These are phyloP conservation scores for Pseudolaguvia tuberculata DNA, from an alignment of 2,113 vertebrate species.

Conservation along the genomic window DNA sequence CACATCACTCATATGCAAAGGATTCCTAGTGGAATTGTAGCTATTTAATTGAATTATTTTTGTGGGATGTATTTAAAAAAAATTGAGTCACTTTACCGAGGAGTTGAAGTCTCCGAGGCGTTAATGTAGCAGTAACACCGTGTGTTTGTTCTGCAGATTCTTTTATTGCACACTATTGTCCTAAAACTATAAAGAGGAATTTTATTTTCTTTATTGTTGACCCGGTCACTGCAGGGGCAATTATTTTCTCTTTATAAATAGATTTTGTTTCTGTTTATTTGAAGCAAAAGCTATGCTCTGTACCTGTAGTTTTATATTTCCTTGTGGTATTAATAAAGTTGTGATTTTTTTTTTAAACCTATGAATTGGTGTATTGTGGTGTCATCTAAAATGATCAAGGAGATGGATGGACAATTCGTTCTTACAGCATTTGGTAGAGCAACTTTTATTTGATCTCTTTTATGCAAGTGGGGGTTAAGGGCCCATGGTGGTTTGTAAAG, in stretches of 20 bases:
- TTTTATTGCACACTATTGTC: constrained; percentile 88
- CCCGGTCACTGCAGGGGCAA: constrained; percentile 79
- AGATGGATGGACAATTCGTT: not conserved
- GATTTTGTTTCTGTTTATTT: constrained; percentile 89
- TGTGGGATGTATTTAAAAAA: constrained; percentile 46
- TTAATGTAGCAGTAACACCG: constrained; percentile 97
- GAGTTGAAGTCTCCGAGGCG: constrained; percentile 75
- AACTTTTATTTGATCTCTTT: no score
- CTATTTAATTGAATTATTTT: not conserved
- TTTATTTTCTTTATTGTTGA: constrained; percentile 82
- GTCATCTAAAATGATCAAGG: not conserved
- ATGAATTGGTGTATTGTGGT: no score
- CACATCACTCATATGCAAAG: constrained; percentile 1
- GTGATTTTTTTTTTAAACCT: constrained; percentile 52
- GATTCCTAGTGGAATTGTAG: not conserved
- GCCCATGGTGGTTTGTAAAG: no score
- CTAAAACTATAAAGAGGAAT: constrained; percentile 60
- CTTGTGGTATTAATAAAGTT: constrained; percentile 74
- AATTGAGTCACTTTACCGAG: constrained; percentile 90
- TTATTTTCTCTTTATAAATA: constrained; percentile 82
- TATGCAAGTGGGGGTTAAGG: no score
- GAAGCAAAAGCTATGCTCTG: constrained; percentile 84
- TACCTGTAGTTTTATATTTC: constrained; percentile 83
- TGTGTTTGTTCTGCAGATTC: constrained; percentile 78
- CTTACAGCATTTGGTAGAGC: no score